Base-by-base conservation (phyloP, 23 tunicate species). In the Halocynthia roretzi region DNA sequence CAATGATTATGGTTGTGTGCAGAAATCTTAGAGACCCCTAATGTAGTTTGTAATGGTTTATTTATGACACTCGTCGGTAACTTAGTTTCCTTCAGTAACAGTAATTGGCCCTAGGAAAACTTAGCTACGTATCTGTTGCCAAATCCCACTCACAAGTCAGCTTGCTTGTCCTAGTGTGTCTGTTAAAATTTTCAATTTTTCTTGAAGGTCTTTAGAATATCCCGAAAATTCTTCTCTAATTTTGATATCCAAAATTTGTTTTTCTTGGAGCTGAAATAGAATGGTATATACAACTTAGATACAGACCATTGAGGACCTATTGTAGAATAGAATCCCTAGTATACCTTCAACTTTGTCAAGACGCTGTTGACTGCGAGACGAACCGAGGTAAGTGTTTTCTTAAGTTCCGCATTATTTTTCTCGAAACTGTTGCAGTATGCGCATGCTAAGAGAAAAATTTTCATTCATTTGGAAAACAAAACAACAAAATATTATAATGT, bases 311-410 rank as follows among this genome's bases (percentile, higher is more conserved):
- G 44, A 31, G 1, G 44, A 31, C 1, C 58, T 9, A 52, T n/a
- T n/a, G 17, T 52, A 52, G 51, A 52, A 40, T 9, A 52, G 5
- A 18, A 9, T 17, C 2, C 14, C 23, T 20, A 9, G 2, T 58
- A 15, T 61, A 88, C 95, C 72, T 83, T 83, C 12, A 88, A 56
- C 54, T 88, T 88, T 51, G 75, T 57, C 14, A 51, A 52, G 21
- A 88, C 75, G 58, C 95, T 87, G 40, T 83, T 88, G 17, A 88
- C 49, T 6, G 87, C 71, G 19, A 88, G 60, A 21, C 87, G 84
- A 56, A 82, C 60, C 0, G 95, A 88, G 17, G 86, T 44, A 22
- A 88, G 51, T 7, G 65, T 53, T 72, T 63, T 58, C 14, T 71
- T 10, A 53, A 20, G 7, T 10, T n/a, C 40, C 5, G 50, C 15